These are phyloP conservation scores for Amphimallon solstitiale DNA, from an alignment of 2,888 invertebrate species.

Conservation along the genomic window DNA sequence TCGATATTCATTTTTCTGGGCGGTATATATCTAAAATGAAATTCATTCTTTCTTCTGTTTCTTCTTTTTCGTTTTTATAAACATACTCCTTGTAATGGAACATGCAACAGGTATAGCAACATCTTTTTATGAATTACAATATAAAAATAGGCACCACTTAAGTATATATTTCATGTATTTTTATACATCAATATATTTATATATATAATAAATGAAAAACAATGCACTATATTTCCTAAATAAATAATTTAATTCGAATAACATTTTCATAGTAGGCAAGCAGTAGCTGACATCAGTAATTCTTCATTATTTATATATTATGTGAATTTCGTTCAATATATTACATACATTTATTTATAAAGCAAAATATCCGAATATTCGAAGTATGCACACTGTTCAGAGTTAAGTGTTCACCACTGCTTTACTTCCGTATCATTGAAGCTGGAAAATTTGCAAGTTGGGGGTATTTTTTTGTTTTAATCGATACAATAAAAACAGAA, in stretches of 20 bases:
- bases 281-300: too few relatives aligned
- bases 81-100: constrained; percentile 8
- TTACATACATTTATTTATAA: too few relatives aligned
- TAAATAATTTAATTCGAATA: background rate
- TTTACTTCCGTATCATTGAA: too few relatives aligned
- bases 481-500: too few relatives aligned
- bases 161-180: constrained; percentile 19
- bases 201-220: constrained; percentile 23
- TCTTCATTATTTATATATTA: too few relatives aligned
- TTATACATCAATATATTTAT: constrained; percentile 36
- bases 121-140: constrained; percentile 33
- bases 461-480: too few relatives aligned
- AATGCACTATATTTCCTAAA: background rate
- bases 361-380: too few relatives aligned
- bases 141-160: constrained; percentile 41
- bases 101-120: constrained; percentile 27
- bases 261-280: background rate
- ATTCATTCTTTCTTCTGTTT: too few relatives aligned
- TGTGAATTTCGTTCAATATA: too few relatives aligned
- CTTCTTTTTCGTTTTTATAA: background rate
- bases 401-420: too few relatives aligned
- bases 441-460: too few relatives aligned
- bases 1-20: constrained; percentile 16
- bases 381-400: too few relatives aligned
- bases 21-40: constrained; percentile 18